These are phyloP conservation scores for Elanoides forficatus DNA, from an alignment of 2,113 vertebrate species.

Conservation along the genomic window DNA sequence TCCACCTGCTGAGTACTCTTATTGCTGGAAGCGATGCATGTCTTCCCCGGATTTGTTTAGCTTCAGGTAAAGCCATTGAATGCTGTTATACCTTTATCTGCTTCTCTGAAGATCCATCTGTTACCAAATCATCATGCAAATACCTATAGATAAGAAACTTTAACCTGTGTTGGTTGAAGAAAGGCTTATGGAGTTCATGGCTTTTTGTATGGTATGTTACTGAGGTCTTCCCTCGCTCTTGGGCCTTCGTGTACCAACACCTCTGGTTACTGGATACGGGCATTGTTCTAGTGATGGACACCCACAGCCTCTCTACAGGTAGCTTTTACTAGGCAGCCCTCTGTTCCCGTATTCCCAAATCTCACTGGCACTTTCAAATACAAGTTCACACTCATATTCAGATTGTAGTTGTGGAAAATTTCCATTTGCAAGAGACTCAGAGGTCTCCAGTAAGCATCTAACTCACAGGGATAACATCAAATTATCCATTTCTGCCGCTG, in stretches of 20 bases:
- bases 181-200: too few species aligned
- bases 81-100: neutral
- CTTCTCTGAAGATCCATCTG: neutral
- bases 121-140: neutral
- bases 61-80: accelerated
- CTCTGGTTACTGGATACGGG: accelerated
- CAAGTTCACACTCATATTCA: accelerated
- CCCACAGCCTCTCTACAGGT: accelerated
- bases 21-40: accelerated
- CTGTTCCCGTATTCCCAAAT: accelerated
- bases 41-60: neutral
- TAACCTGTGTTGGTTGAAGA: neutral
- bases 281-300: accelerated
- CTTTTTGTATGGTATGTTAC: accelerated
- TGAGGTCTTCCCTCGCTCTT: accelerated
- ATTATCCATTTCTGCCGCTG: neutral
- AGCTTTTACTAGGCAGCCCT: accelerated
- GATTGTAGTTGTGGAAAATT: neutral
- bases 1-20: accelerated
- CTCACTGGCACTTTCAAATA: neutral
- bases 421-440: neutral
- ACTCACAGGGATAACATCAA: accelerated
- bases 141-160: accelerated
- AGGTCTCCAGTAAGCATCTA: neutral
- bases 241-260: accelerated